These are phyloP conservation scores for Caenorhabditis sp. DNA, from an alignment of 2,888 invertebrate genomes.

Conservation along the genomic window DNA sequence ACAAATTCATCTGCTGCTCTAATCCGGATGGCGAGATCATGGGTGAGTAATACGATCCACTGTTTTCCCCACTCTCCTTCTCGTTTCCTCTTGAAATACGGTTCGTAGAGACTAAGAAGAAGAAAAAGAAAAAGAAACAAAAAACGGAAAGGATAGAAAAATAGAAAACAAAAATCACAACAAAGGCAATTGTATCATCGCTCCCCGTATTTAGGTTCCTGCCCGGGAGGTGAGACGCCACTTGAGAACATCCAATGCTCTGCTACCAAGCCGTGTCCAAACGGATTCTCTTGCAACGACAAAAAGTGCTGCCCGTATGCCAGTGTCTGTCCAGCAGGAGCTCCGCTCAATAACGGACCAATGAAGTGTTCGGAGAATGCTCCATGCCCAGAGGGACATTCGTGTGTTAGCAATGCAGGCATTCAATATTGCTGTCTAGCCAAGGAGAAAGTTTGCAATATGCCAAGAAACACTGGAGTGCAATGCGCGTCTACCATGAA, in stretches of 20 bases:
- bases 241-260: conserved; percentile 76
- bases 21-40: conserved; percentile 68
- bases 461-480: conserved; percentile 67
- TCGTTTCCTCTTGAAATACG: background rate
- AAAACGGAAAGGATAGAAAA: no score
- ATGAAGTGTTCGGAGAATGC: conserved; percentile 76
- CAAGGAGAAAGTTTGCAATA: conserved; percentile 70
- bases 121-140: no score
- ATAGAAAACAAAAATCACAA: conserved; percentile 34
- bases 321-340: conserved; percentile 81
- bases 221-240: conserved; percentile 79
- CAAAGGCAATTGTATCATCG: conserved; percentile 44
- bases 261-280: conserved; percentile 78
- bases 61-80: conserved; percentile 11
- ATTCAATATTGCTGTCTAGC: conserved; percentile 81
- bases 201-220: conserved; percentile 68
- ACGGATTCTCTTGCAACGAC: conserved; percentile 78
- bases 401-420: conserved; percentile 80
- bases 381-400: conserved; percentile 81
- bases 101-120: conserved; percentile 17
- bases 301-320: conserved; percentile 80
- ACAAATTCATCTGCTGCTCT: conserved; percentile 81
- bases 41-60: conserved; percentile 44
- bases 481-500: conserved; percentile 71
- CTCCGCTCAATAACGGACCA: conserved; percentile 78